Evolutionary conservation across 2,888 invertebrate genomes (phyloP).

Genomic region (Rapana venosa): DNA sequence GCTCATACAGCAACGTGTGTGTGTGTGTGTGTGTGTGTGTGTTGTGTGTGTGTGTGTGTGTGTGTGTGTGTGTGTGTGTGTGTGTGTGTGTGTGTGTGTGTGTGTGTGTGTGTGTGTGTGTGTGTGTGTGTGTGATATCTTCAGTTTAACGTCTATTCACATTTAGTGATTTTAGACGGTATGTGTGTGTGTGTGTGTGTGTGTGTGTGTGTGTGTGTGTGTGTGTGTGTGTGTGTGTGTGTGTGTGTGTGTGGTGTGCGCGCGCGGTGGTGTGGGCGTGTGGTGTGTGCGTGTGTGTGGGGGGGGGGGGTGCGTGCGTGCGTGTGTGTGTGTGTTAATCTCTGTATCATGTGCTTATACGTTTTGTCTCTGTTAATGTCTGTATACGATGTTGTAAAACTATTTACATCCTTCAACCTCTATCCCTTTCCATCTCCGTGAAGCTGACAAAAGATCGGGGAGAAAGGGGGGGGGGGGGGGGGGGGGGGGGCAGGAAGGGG

Average conservation of each 20-base stretch:
- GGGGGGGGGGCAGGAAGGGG: too few species aligned
- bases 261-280: not conserved
- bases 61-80: not conserved
- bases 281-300: not conserved
- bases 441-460: too few species aligned
- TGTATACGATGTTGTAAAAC: too few species aligned
- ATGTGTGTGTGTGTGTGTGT: slow-evolving; percentile 18
- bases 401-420: too few species aligned
- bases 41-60: not conserved
- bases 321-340: not conserved
- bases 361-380: too few species aligned
- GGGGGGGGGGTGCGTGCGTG: not conserved
- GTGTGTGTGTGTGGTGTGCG: not conserved
- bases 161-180: too few species aligned
- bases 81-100: slow-evolving; percentile 25
- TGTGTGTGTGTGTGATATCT: not conserved
- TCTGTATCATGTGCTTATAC: too few species aligned
- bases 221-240: slow-evolving; percentile 14
- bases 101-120: not conserved
- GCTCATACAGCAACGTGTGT: not conserved
- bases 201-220: not conserved
- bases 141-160: too few species aligned
- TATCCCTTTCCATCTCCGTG: too few species aligned
- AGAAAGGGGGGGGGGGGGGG: too few species aligned
- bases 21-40: slow-evolving; percentile 2